Evolutionary conservation across 1,140 invertebrate genomes (phyloP).

Genomic region (Ctenoplectra terminalis): DNA sequence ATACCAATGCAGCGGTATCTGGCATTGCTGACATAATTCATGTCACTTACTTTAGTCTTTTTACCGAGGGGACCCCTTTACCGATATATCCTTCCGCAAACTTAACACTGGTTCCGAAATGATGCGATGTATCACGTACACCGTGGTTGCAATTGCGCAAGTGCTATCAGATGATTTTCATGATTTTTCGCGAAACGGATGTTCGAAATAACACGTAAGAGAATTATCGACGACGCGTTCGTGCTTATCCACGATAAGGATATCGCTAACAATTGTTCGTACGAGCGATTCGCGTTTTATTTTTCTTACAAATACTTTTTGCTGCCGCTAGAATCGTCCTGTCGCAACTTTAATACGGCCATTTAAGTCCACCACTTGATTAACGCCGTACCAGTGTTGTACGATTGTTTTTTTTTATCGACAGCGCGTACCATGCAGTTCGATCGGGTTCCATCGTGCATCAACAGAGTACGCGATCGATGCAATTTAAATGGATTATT

Average conservation of each 20-base stretch:
- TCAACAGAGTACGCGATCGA: not conserved
- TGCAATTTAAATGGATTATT: not conserved
- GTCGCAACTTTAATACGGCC: not conserved
- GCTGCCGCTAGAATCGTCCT: not conserved
- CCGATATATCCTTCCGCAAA: not conserved
- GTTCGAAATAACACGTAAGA: conserved; percentile 70
- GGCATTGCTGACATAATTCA: conserved; percentile 47
- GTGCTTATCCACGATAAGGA: not conserved
- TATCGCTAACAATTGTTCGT: not conserved
- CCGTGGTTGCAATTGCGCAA: conserved; percentile 54
- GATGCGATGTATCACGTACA: conserved; percentile 37
- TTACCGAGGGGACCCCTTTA: not conserved
- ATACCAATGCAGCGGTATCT: conserved; percentile 20
- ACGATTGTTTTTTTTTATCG: not conserved
- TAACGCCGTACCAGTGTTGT: conserved; percentile 18
- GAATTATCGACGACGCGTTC: conserved; percentile 24
- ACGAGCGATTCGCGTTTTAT: conserved; percentile 20
- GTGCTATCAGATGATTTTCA: conserved; percentile 61
- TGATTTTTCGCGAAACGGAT: conserved; percentile 65
- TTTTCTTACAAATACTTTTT: not conserved
- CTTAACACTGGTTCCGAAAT: conserved; percentile 16
- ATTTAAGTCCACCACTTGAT: conserved; percentile 40
- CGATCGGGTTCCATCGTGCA: not conserved
- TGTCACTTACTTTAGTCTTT: conserved; percentile 40
- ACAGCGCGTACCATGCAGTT: not conserved